Conservation (phyloP, 2,888 invertebrate genomes). For the Drosophila parthenogenetica region DNA sequence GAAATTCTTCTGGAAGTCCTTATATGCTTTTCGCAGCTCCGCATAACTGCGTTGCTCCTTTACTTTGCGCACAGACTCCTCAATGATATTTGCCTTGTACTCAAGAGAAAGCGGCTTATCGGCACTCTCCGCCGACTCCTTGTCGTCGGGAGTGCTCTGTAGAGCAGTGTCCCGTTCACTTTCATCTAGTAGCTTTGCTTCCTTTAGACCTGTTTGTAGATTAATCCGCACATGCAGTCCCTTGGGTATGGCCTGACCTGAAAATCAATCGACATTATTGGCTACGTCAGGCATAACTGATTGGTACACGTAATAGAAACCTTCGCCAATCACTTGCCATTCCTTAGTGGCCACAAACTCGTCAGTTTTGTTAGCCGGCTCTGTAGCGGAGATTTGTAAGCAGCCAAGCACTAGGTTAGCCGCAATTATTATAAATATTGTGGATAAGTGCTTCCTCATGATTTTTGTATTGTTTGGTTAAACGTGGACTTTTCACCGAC, state of each 20-base stretch:
- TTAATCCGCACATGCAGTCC: slow-evolving; percentile 92
- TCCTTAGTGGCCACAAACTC: slow-evolving; percentile 87
- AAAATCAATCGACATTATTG: slow-evolving; percentile 39
- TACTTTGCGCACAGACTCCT: slow-evolving; percentile 85
- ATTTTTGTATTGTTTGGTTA: background rate
- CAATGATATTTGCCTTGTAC: slow-evolving; percentile 73
- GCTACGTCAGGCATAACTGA: background rate
- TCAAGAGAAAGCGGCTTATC: slow-evolving; percentile 74
- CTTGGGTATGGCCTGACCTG: slow-evolving; percentile 90
- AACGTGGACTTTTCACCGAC: background rate
- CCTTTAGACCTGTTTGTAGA: slow-evolving; percentile 90
- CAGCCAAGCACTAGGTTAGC: slow-evolving; percentile 23
- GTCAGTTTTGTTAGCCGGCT: slow-evolving; percentile 48
- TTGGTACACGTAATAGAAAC: slow-evolving; percentile 80
- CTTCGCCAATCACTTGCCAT: slow-evolving; percentile 88
- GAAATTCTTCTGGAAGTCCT: slow-evolving; percentile 87
- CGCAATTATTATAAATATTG: background rate
- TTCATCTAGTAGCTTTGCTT: slow-evolving; percentile 90
- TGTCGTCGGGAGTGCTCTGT: slow-evolving; percentile 48
- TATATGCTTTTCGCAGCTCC: slow-evolving; percentile 88
- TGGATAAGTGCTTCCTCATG: slow-evolving; percentile 23
- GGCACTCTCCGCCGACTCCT: slow-evolving; percentile 23
- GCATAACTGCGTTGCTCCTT: slow-evolving; percentile 78
- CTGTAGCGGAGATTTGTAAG: slow-evolving; percentile 16
- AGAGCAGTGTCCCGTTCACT: slow-evolving; percentile 75